Percentiles rank a stretch among this genome's conserved stretches.
These are phyloP conservation scores for Parambassis ranga DNA, from an alignment of 2,797 vertebrate genomes.

Conservation along the genomic window DNA sequence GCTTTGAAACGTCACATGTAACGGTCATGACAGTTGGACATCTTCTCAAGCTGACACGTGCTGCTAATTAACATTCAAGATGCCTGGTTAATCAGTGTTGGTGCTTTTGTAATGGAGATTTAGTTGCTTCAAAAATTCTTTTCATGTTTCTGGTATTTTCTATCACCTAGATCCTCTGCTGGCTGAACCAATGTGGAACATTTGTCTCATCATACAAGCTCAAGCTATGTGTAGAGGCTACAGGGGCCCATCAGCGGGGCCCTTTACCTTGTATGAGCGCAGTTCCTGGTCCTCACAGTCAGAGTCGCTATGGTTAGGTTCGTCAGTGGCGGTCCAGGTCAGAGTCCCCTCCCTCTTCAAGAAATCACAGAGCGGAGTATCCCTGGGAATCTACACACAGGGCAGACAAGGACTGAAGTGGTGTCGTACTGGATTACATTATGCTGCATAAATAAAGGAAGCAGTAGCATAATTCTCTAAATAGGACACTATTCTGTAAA, in stretches of 20 bases:
- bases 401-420: not conserved
- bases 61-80: conserved; percentile 38
- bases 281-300: conserved; percentile 74
- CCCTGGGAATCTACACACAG: conserved; percentile 52
- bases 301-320: conserved; percentile 82
- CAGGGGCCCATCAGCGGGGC: not conserved
- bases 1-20: conserved; percentile 23
- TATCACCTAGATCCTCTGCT: not conserved
- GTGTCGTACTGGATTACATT: not conserved
- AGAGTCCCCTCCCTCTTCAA: conserved; percentile 62
- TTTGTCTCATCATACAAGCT: conserved; percentile 1
- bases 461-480: too few relatives aligned
- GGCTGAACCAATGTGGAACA: not conserved
- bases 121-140: conserved; percentile 46
- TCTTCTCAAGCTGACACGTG: conserved; percentile 33
- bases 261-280: conserved; percentile 84
- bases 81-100: conserved; percentile 1
- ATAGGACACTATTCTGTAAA: too few relatives aligned
- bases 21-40: conserved; percentile 4
- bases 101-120: conserved; percentile 60
- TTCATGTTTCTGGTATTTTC: conserved; percentile 30
- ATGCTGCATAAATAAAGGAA: too few relatives aligned
- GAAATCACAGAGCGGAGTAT: conserved; percentile 76
- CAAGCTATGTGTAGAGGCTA: not conserved
- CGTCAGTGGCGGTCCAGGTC: conserved; percentile 77